These are phyloP conservation scores for Drosophila parabipectinata DNA, from an alignment of 1,140 invertebrate species.

Conservation along the genomic window DNA sequence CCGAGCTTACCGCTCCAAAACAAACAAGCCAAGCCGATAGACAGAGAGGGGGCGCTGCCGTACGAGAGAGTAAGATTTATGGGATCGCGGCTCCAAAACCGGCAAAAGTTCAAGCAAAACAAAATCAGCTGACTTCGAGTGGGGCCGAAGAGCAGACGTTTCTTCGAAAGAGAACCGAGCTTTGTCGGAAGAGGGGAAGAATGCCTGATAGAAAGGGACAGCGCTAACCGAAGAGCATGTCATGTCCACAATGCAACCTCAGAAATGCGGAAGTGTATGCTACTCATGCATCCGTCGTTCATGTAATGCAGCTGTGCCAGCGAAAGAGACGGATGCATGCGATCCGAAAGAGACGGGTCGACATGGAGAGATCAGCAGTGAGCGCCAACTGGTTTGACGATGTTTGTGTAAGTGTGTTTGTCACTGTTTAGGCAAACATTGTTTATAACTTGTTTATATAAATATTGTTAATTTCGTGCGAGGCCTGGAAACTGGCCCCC, in stretches of 20 bases:
- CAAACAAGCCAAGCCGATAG: slow-evolving; percentile 40
- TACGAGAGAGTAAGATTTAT: slow-evolving; percentile 5
- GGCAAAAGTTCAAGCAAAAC: slow-evolving; percentile 83
- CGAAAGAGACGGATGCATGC: slow-evolving; percentile 2
- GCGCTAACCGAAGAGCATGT: slow-evolving; percentile 6
- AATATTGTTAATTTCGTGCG: slow-evolving; percentile 77
- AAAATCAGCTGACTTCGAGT: slow-evolving; percentile 73
- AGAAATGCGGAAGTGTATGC: slow-evolving; percentile 79
- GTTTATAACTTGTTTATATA: slow-evolving; percentile 83
- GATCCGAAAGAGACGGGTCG: background rate
- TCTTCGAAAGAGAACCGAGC: slow-evolving; percentile 12
- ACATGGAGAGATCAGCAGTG: slow-evolving; percentile 18
- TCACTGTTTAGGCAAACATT: slow-evolving; percentile 81
- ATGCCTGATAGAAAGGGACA: slow-evolving; percentile 5
- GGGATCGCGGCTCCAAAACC: slow-evolving; percentile 50
- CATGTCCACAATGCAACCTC: slow-evolving; percentile 34
- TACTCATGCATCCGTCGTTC: slow-evolving; percentile 58
- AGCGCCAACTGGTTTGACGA: slow-evolving; percentile 69
- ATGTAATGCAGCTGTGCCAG: slow-evolving; percentile 62
- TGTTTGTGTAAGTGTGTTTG: slow-evolving; percentile 61
- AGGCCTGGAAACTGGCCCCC: slow-evolving; percentile 57
- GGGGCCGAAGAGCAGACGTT: slow-evolving; percentile 13
- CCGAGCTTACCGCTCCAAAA: slow-evolving; percentile 31
- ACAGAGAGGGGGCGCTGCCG: slow-evolving; percentile 5
- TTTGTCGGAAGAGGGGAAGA: slow-evolving; percentile 14